Base-by-base conservation (phyloP, 2,888 invertebrate genomes). In the Agriopis leucophaearia region DNA sequence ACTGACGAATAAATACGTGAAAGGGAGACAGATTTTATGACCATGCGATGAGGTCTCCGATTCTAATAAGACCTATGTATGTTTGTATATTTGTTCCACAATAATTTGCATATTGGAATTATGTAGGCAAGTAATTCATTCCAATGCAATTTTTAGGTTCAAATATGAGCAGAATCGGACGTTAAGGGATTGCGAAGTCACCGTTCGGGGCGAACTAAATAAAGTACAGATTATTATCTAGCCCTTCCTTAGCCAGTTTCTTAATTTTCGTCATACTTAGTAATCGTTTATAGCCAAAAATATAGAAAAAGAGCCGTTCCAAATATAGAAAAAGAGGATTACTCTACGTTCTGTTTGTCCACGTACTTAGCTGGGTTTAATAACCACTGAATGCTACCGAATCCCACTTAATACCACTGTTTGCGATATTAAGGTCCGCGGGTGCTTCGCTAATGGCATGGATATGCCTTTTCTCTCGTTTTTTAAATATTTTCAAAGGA, bases 361-460 rank as follows among this genome's bases (percentile, higher is more conserved):
- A 48, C 61, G 67, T 71, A 71, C 72, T 73, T 68, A 73, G 59
- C 61, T 52, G 44, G 67, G 66, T 71, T 73, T 70, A 66, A 73
- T 72, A 72, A 71, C 70, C 66, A 56, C 62, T 56, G 58, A 66
- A 69, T 71, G 66, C 64, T 60, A 60, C 73, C 64, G 56, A 65
- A 69, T 71, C 70, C 64, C 63, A 57, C 73, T 71, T 71, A 74
- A 78, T 74, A 69, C 74, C 69, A 59, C 64, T 76, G 74, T 78
- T 78, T 78, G 76, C 72, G 69, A 60, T 72, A 73, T 75, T 75
- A 76, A 74, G 75, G 74, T 77, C 74, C 72, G 71, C 71, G 73
- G 71, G 71, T 50, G 58, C 61, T 55, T 13, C 48, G 69, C 70
- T 78, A 73, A 77, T 75, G 72, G 71, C 56, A 60, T 60, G 71